Evolutionary conservation across 2,113 vertebrate species (phyloP).

Genomic region (Ictalurus punctatus): DNA sequence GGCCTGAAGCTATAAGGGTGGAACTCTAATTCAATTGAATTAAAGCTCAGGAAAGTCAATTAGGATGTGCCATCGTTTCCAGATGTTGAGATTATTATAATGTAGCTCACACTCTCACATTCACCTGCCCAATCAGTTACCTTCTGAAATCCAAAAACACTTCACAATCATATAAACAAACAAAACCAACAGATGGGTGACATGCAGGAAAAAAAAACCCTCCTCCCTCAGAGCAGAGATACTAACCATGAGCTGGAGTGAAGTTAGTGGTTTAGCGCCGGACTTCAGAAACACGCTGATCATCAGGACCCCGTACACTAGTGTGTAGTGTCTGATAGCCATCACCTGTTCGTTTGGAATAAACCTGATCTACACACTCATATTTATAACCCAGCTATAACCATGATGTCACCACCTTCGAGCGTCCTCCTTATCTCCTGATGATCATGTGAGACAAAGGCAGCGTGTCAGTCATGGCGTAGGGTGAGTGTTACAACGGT

Average conservation of each 20-base stretch:
- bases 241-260: constrained; percentile 73
- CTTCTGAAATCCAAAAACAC: background rate
- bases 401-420: constrained; percentile 38
- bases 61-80: background rate
- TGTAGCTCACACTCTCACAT: background rate
- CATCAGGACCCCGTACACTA: constrained; percentile 76
- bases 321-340: constrained; percentile 71
- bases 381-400: constrained; percentile 39
- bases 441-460: background rate
- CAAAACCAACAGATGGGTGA: background rate
- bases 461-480: background rate
- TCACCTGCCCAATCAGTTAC: no score
- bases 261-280: constrained; percentile 73
- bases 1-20: background rate
- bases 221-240: background rate
- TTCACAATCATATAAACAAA: background rate
- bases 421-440: constrained; percentile 2
- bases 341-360: constrained; percentile 57
- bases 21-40: background rate
- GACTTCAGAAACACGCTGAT: constrained; percentile 70
- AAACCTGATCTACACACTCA: background rate
- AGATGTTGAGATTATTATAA: background rate
- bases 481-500: background rate
- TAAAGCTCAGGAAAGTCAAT: background rate
- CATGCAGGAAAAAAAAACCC: background rate